phyloP scores from a whole-genome alignment of 1,140 invertebrate species.

The Drosophila parvula region DNA sequence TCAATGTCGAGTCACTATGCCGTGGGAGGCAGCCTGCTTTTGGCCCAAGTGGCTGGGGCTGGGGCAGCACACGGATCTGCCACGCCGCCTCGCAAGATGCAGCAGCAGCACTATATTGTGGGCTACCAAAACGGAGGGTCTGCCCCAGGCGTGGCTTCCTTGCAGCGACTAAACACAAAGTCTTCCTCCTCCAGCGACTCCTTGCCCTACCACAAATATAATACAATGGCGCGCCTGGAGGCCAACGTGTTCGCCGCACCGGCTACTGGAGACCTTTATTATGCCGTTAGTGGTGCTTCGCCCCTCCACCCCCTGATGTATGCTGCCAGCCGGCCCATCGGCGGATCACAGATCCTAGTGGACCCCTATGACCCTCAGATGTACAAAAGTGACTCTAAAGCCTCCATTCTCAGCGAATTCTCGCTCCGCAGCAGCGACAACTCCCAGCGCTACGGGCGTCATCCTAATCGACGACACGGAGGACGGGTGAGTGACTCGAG shows the following conservation, averaged over 20 bases:
- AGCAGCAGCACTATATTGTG: slow-evolving; percentile 62
- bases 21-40: slow-evolving; percentile 39
- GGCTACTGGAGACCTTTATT: slow-evolving; percentile 58
- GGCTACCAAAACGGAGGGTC: slow-evolving; percentile 62
- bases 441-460: slow-evolving; percentile 71
- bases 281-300: slow-evolving; percentile 52
- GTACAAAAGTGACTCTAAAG: slow-evolving; percentile 81
- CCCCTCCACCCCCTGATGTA: slow-evolving; percentile 74
- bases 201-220: slow-evolving; percentile 77
- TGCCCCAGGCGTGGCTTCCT: slow-evolving; percentile 23
- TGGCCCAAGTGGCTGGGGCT: slow-evolving; percentile 34
- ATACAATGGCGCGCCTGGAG: slow-evolving; percentile 73
- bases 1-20: slow-evolving; percentile 54
- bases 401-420: slow-evolving; percentile 81
- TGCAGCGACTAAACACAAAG: slow-evolving; percentile 78
- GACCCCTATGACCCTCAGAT: slow-evolving; percentile 78
- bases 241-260: slow-evolving; percentile 61
- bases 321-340: slow-evolving; percentile 73
- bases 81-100: slow-evolving; percentile 32
- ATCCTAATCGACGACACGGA: slow-evolving; percentile 52
- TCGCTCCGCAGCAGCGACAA: slow-evolving; percentile 80
- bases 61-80: slow-evolving; percentile 12
- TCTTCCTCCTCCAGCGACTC: slow-evolving; percentile 83
- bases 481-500: slow-evolving; percentile 69
- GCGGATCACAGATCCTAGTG: slow-evolving; percentile 76